A percentile compares a stretch with the other conserved stretches of the same genome.
phyloP scores from a whole-genome alignment of 2,113 vertebrate genomes.

The Callipepla californica region DNA sequence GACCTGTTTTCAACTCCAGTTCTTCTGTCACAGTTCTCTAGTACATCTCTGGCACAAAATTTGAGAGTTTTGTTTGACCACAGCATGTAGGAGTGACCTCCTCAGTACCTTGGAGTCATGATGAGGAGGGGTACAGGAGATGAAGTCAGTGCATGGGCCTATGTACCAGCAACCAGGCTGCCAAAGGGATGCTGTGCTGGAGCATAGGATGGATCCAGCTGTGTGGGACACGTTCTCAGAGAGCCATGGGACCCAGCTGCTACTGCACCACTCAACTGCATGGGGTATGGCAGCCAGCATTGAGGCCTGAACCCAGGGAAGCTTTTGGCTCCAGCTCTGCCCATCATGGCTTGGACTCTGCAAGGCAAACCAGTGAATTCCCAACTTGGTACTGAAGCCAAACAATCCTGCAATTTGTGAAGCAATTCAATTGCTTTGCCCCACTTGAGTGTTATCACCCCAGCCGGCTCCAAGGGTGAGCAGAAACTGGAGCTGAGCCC shows the following conservation, averaged over 20 bases:
- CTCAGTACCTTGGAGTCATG: background rate
- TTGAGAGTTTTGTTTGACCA: background rate
- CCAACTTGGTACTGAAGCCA: background rate
- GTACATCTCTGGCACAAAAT: background rate
- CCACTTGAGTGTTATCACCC: background rate
- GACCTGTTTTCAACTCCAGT: fast-evolving
- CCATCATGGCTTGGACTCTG: background rate
- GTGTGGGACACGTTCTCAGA: background rate
- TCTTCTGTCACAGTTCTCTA: background rate
- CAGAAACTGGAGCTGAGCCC: background rate
- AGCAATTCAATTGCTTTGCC: background rate
- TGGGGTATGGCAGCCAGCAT: background rate
- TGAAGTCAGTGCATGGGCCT: background rate
- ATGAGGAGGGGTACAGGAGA: background rate
- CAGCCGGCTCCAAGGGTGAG: background rate
- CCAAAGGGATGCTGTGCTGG: fast-evolving
- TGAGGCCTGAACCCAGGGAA: background rate
- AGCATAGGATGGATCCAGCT: background rate
- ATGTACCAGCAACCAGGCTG: background rate
- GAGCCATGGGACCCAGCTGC: background rate
- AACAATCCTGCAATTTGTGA: background rate
- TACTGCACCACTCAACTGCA: background rate
- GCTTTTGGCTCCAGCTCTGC: background rate
- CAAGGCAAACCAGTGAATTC: background rate
- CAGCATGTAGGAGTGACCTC: background rate